Evolutionary conservation across 2,888 invertebrate genomes (phyloP), one percentile per base, ranked within the genome.

Genomic region (Ditylenchus weischeri): DNA sequence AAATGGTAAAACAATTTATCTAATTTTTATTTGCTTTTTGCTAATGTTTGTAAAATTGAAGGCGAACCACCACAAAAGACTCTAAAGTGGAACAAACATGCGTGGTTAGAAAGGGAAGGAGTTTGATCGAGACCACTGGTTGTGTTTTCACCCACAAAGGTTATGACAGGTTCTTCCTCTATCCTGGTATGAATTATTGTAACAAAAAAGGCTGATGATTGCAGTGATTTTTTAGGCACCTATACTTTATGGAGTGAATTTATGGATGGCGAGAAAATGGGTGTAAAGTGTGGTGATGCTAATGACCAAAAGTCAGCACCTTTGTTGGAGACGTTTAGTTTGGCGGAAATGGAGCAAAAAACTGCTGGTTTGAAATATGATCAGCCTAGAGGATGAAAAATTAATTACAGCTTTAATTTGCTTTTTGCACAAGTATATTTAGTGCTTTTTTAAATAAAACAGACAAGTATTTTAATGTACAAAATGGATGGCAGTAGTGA

Each of bases 111-210:
- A 68, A 69, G 19, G 65, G 69, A 38, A 62, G 70, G 50, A 74
- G 78, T 10, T 70, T 72, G 35, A 71, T 79, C 57, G 71, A 70
- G 38, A 77, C 76, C 18, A 75, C 75, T 58, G 78, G 78, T 38
- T 79, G 79, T 68, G 77, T 79, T 57, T 79, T 74, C 67, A 71
- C 70, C 50, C 72, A 79, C 71, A 74, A 77, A 71, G 79, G 79
- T 49, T 78, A 72, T 66, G 77, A 78, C 58, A 76, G 75, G 13
- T 74, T 78, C 63, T 77, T 75, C 72, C 72, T 79, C 51, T 67
- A 72, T 48, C 78, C 76, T 11, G n/a, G 47, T 54, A 11, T 19
- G 4, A n/a, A 21, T n/a, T 19, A 6, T 7, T 15, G 4, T 18
- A 50, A 29, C 19, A 8, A 50, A 49, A 19, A 36, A 57, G 23